A percentile compares a stretch with the other conserved stretches of the same genome.
These are phyloP conservation scores for Eulimnadia texana DNA, from an alignment of 1,140 invertebrate species.

Conservation along the genomic window DNA sequence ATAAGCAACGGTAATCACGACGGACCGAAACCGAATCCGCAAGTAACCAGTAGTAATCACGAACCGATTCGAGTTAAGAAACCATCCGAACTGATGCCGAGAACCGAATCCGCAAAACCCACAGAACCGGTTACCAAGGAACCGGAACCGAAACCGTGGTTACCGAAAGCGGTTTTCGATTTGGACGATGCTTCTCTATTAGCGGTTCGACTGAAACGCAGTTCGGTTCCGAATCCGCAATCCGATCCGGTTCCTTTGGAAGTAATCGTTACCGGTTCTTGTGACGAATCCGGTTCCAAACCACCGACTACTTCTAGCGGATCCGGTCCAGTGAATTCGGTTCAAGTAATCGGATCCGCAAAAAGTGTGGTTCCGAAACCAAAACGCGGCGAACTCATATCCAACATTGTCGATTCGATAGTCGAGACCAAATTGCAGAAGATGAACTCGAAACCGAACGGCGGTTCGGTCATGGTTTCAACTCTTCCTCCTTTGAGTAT, in stretches of 20 bases:
- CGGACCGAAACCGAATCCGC: no score
- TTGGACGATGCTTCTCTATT: constrained; percentile 2
- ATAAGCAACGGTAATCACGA: no score
- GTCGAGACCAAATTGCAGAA: not conserved
- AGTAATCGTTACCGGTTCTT: not conserved
- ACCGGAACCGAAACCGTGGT: constrained; percentile 2
- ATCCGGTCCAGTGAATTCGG: no score
- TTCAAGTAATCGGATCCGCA: no score
- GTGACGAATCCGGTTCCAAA: not conserved
- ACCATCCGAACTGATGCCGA: not conserved
- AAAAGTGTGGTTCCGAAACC: no score
- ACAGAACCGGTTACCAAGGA: not conserved
- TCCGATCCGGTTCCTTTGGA: not conserved
- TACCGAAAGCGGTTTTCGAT: constrained; percentile 8
- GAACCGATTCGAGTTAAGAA: not conserved
- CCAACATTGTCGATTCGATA: not conserved
- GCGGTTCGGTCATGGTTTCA: not conserved
- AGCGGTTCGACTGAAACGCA: not conserved
- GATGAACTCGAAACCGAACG: no score
- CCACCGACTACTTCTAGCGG: no score
- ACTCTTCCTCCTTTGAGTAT: not conserved
- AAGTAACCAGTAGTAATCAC: no score
- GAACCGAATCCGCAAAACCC: not conserved
- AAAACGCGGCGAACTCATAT: not conserved
- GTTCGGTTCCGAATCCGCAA: not conserved